Percentiles rank a stretch among this genome's conserved stretches.
phyloP scores from a whole-genome alignment of 1,140 invertebrate genomes.

The Drosophila orosa region DNA sequence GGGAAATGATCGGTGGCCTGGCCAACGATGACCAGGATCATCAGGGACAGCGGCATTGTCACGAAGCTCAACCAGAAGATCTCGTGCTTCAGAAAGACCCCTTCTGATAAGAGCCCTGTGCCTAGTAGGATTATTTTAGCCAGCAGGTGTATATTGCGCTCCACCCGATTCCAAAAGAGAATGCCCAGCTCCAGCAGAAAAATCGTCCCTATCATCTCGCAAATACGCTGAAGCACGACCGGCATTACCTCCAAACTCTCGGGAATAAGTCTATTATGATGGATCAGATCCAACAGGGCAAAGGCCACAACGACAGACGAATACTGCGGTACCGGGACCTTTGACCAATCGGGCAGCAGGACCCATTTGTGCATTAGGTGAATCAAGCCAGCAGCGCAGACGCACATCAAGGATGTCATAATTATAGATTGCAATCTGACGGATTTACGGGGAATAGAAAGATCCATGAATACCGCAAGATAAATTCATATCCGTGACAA shows the following conservation, averaged over 20 bases:
- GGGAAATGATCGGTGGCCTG: too few relatives aligned
- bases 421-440: not conserved
- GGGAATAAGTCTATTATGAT: conserved; percentile 36
- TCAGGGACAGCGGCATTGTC: too few relatives aligned
- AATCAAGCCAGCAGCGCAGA: conserved; percentile 12
- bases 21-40: too few relatives aligned
- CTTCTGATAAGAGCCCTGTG: not conserved
- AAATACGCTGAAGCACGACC: not conserved
- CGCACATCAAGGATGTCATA: conserved; percentile 13
- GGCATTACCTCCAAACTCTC: not conserved
- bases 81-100: conserved; percentile 2
- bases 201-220: conserved; percentile 12
- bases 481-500: too few relatives aligned
- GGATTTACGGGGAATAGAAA: not conserved
- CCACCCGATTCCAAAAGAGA: conserved; percentile 23
- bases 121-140: conserved; percentile 3
- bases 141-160: not conserved
- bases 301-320: conserved; percentile 11
- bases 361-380: conserved; percentile 2
- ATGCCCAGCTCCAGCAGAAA: conserved; percentile 27
- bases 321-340: not conserved
- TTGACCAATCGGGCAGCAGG: not conserved
- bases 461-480: not conserved
- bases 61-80: conserved; percentile 15
- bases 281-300: conserved; percentile 37